Evolutionary conservation across 2,797 vertebrate genomes (phyloP).

Genomic region (Alauda arvensis): DNA sequence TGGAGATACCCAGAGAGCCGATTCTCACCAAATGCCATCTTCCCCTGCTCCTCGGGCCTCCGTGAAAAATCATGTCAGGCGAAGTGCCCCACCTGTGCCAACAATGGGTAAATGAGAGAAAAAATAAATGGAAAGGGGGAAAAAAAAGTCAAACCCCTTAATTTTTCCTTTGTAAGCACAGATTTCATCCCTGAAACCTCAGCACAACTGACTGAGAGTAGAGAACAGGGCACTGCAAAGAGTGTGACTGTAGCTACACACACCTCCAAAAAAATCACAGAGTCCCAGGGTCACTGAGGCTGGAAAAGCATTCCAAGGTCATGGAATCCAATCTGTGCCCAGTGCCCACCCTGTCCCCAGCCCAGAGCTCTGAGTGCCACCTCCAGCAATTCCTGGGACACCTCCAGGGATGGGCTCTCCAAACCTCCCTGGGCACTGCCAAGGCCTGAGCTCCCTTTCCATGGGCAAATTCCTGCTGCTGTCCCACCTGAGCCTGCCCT

Average conservation of each 20-base stretch:
- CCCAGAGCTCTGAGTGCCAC: not conserved
- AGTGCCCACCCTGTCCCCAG: accelerated
- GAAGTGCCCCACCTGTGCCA: not conserved
- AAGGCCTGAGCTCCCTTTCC: not conserved
- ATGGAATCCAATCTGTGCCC: accelerated
- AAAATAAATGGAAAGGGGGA: accelerated
- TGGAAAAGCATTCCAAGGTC: not conserved
- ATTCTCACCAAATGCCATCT: not conserved
- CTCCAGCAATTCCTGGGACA: not conserved
- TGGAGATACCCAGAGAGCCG: not conserved
- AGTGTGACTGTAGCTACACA: not conserved
- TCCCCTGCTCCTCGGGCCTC: not conserved
- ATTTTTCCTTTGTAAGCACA: not conserved
- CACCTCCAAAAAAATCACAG: not conserved
- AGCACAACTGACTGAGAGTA: not conserved
- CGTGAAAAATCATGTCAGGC: not conserved
- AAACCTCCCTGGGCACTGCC: not conserved
- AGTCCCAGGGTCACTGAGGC: not conserved
- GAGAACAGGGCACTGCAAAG: not conserved
- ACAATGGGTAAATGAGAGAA: not conserved
- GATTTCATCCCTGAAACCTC: not conserved
- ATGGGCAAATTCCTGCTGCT: not conserved
- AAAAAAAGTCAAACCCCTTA: accelerated
- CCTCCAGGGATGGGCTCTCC: not conserved
- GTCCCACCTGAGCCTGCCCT: not conserved